Percentiles rank a stretch among this genome's conserved stretches.
Evolutionary conservation across 2,797 vertebrate species (phyloP).

Genomic region (Heliangelus exortis): DNA sequence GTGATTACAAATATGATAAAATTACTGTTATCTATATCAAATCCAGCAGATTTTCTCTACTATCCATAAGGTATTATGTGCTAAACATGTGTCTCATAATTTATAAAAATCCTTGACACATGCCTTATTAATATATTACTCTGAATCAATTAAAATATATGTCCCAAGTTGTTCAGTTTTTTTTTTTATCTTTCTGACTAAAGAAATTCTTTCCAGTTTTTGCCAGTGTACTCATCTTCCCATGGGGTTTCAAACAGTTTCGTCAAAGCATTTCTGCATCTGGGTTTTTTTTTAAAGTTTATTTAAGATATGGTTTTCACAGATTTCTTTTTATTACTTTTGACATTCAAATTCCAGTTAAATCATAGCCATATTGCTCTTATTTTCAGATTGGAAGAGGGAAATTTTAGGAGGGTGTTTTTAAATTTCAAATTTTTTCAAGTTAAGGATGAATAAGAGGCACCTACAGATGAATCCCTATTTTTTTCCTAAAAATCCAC

Average conservation of each 20-base stretch:
- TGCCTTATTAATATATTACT: background rate
- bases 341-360: background rate
- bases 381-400: background rate
- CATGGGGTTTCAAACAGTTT: background rate
- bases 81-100: background rate
- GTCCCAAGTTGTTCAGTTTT: background rate
- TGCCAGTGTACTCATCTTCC: background rate
- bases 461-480: background rate
- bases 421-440: background rate
- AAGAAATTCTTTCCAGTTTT: background rate
- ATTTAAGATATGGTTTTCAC: background rate
- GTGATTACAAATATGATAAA: background rate
- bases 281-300: background rate
- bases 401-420: background rate
- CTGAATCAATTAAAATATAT: background rate
- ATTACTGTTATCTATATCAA: background rate
- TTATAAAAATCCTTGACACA: background rate
- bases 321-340: background rate
- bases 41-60: background rate
- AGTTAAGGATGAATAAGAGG: background rate
- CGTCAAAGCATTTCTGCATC: background rate
- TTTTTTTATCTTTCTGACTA: background rate
- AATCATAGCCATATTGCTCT: background rate
- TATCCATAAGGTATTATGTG: background rate
- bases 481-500: no score